Evolutionary conservation across 2,888 invertebrate species (phyloP), one percentile per base, ranked within the genome.

Genomic region (Dermolepida albohirtum): DNA sequence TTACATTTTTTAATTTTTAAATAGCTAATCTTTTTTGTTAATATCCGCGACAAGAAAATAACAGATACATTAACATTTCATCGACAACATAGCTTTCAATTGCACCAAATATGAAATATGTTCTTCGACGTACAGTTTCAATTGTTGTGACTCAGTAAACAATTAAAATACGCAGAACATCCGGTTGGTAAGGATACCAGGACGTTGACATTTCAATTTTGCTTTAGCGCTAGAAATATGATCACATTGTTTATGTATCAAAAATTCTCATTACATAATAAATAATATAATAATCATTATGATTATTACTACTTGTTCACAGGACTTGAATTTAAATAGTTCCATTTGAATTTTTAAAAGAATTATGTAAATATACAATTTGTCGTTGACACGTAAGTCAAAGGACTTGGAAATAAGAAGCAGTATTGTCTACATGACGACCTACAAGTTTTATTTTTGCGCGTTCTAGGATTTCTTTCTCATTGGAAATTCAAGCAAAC

Each of bases 141-240:
- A 62, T 47, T 62, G 49, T 62, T 47, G 34, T 62, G 59, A 47
- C 59, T 34, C 59, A 62, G 47, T 62, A 47, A 47, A 62, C 47
- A 62, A 62, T 62, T 62, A 62, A 22, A 47, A 62, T 44, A 47
- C 47, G 34, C 59, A 47, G 59, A 62, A 39, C 47, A 62, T 62
- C 59, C 59, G 59, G 59, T 47, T 62, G 34, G 16, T 47, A 47
- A 59, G 47, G 59, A 62, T 62, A 47, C 34, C 22, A 14, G 59
- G 47, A 47, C 59, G 59, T 62, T 62, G 59, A 62, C 59, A 47
- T 49, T 62, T 62, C 34, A 62, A 39, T 49, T 62, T 47, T 62
- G 34, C 59, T 62, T 62, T 34, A 39, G 16, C 11, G 47, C 47
- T 47, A 11, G 43, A 16, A 49, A 34, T 47, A 62, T 62, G 1